Percentiles rank a stretch among this genome's conserved stretches.
Evolutionary conservation across 2,888 invertebrate species (phyloP).

Genomic region (Masnerella sp.): DNA sequence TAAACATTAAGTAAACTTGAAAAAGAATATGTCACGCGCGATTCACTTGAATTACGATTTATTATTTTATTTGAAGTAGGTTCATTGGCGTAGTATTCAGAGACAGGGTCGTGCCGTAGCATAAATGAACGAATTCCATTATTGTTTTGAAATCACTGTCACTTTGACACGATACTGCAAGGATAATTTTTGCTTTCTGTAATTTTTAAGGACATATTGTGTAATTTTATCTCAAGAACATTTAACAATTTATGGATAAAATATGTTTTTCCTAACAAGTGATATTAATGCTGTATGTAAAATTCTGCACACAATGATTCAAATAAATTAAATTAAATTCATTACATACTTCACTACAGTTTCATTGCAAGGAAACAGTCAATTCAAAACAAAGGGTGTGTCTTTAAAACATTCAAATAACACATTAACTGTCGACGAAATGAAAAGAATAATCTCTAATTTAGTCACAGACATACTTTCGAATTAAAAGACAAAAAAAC

Average conservation of each 20-base stretch:
- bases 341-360: no score
- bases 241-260: no score
- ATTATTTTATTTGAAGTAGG: conserved; percentile 56
- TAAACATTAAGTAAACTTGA: conserved; percentile 4
- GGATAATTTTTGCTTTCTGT: background rate
- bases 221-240: no score
- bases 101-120: conserved; percentile 62
- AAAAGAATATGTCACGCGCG: conserved; percentile 36
- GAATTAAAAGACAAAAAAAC: conserved; percentile 41
- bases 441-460: conserved; percentile 55
- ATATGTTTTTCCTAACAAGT: no score
- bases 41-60: conserved; percentile 57
- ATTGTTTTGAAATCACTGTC: conserved; percentile 22
- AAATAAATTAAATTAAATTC: no score
- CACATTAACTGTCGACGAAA: conserved; percentile 49
- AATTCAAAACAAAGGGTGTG: conserved; percentile 25
- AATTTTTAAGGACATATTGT: no score
- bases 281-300: no score
- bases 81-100: conserved; percentile 59
- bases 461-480: conserved; percentile 59
- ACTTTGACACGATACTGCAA: conserved; percentile 2
- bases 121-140: conserved; percentile 54
- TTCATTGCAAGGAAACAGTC: conserved; percentile 7
- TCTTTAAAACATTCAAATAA: conserved; percentile 51
- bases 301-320: no score